Conservation (phyloP, 2,797 vertebrate genomes). For the Gymnothorax javanicus region DNA sequence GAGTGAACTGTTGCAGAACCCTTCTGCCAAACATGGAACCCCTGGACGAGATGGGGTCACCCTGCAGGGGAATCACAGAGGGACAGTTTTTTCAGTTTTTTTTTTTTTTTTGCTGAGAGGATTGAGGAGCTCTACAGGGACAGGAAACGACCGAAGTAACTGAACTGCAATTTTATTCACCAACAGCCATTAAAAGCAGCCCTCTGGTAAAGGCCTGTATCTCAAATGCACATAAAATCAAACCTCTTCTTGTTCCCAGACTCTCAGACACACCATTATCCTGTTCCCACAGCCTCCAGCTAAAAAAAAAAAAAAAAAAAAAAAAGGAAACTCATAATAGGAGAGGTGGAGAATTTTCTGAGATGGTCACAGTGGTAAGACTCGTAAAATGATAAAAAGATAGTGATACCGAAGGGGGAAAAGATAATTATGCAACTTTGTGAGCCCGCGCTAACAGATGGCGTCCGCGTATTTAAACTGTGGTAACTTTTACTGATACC, state of each 20-base stretch:
- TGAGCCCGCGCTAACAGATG: neutral
- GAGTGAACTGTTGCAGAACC: too few relatives aligned
- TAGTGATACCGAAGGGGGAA: neutral
- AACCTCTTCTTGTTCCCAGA: constrained; percentile 14
- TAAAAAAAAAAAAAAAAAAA: neutral
- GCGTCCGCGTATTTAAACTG: neutral
- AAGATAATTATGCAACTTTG: neutral
- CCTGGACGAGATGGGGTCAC: too few relatives aligned
- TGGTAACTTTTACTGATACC: too few relatives aligned
- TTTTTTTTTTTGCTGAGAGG: too few relatives aligned
- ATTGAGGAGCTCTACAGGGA: too few relatives aligned
- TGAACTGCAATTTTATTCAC: too few relatives aligned
- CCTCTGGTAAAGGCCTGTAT: constrained; percentile 28
- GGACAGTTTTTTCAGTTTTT: too few relatives aligned
- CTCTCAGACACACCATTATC: neutral
- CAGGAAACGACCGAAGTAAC: too few relatives aligned
- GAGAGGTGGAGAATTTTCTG: constrained; percentile 6
- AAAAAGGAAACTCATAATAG: constrained; percentile 5
- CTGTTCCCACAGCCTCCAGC: constrained; percentile 20
- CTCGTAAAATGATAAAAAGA: constrained; percentile 3
- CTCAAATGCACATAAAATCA: constrained; percentile 31
- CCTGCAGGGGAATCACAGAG: too few relatives aligned
- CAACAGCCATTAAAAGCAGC: constrained; percentile 31
- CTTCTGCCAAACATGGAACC: too few relatives aligned
- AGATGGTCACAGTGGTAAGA: constrained; percentile 17